Base-by-base conservation (phyloP, 1,140 invertebrate species). In the Drosophila carrolli region DNA sequence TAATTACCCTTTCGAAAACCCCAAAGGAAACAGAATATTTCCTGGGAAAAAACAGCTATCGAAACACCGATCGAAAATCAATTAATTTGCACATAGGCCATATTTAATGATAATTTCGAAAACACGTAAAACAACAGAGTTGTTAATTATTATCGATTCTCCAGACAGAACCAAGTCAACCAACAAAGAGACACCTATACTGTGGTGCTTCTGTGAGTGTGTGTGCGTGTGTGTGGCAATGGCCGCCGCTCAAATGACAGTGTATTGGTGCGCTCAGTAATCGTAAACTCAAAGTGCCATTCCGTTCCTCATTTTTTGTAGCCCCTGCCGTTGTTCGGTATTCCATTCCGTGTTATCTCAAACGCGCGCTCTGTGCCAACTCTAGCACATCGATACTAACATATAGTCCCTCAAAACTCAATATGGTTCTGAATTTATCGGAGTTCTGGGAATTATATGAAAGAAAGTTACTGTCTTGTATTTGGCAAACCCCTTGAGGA, bases 211-310 rank as follows among this genome's bases (percentile, higher is more conserved):
- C 41, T 43, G 60, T 5, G 37, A 13, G 32, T 54, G 9, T 37
- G 47, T 44, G 16, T 61, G 16, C 8, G 19, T 14, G 43, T 37
- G 56, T 75, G 59, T 84, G 62, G 65, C 74, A 88, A 86, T 86
- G 82, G 83, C 79, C 53, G 81, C 81, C 81, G 78, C 67, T 55
- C 43, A 46, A 71, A 71, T 40, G 46, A 6, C 62, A 13, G 16
- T 55, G 83, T 86, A 79, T 86, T 82, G 48, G 79, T 82, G 79
- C 66, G 83, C 82, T 86, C 83, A 86, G 75, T 56, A 75, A 62
- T 32, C 6, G 6, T 8, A 23, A 23, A 54, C 58, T 53, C 55
- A 11, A 13, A 53, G 40, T 66, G 55, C 60, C 60, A 63, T 65
- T 65, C 38, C n/a, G 48, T 40, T 65, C 54, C 60, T 56, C 50